Base-by-base conservation (phyloP, 2,888 invertebrate genomes). In the Xestia c-nigrum region DNA sequence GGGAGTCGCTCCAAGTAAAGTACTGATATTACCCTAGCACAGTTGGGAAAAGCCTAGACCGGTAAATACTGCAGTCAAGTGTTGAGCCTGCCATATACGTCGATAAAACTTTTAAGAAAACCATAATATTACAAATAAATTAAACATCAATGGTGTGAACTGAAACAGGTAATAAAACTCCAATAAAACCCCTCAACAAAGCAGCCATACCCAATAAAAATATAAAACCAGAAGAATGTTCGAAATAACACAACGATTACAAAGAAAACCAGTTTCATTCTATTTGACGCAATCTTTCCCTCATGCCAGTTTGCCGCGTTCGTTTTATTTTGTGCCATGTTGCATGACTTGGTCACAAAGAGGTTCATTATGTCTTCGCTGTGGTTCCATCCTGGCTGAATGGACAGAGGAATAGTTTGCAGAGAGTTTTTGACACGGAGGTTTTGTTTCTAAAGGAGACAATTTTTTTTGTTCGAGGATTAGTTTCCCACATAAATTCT, bases 361-460 rank as follows among this genome's bases (percentile, higher is more conserved):
- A 83, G 81, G 85, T 87, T 83, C 79, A 84, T 89, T 88, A 87
- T 78, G 76, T 79, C 82, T 85, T 85, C 81, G 83, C 75, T 57
- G 57, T 68, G 59, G 55, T 67, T 80, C 52, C 57, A 52, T 63
- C 50, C 31, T 84, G 65, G 52, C 72, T 69, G 74, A 74, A 74
- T 70, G 46, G 40, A 52, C 31, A 9, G 50, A 46, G 57, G 21
- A 74, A 74, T 80, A 19, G 50, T 59, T 40, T 46, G 1, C 7
- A 47, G 67, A 52, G 47, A 57, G 21, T 50, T 55, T 77, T 50
- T 19, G 38, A 7, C 19, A 57, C 55, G 47, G n/a, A 70, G 50
- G 38, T 71, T n/a, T 63, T 50, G 0, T 24, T 81, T 81, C 24
- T 12, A 19, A n/a, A n/a, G n/a, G n/a, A n/a, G n/a, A n/a, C n/a